Evolutionary conservation across 2,888 invertebrate genomes (phyloP).

Genomic region (Schizaphis graminum): DNA sequence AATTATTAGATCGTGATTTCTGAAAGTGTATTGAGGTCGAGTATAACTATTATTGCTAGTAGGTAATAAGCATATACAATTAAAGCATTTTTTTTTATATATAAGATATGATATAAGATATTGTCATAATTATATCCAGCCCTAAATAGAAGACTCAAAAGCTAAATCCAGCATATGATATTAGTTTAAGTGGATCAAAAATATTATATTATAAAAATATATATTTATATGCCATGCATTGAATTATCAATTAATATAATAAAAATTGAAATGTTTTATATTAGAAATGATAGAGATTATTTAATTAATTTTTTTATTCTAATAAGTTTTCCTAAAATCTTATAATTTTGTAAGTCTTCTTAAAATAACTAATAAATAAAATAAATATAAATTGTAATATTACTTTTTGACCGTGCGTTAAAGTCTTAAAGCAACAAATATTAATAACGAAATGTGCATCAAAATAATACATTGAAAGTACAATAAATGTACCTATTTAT

Average conservation of each 20-base stretch:
- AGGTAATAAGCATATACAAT: not conserved
- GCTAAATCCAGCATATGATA: not conserved
- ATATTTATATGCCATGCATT: not conserved
- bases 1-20: not conserved
- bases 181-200: not conserved
- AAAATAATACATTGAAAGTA: not conserved
- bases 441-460: not conserved
- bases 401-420: slow-evolving; percentile 4
- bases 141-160: not conserved
- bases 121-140: not conserved
- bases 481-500: not conserved
- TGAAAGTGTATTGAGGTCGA: not conserved
- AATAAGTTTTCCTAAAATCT: too few relatives aligned
- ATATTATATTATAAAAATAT: not conserved
- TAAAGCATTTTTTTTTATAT: not conserved
- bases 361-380: not conserved
- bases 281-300: not conserved
- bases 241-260: not conserved
- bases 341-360: too few relatives aligned
- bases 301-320: not conserved
- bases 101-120: not conserved
- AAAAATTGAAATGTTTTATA: not conserved
- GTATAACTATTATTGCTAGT: not conserved
- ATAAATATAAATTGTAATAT: not conserved
- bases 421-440: not conserved